These are phyloP conservation scores for Ariopsis seemanni DNA, from an alignment of 2,113 vertebrate species.

Conservation along the genomic window DNA sequence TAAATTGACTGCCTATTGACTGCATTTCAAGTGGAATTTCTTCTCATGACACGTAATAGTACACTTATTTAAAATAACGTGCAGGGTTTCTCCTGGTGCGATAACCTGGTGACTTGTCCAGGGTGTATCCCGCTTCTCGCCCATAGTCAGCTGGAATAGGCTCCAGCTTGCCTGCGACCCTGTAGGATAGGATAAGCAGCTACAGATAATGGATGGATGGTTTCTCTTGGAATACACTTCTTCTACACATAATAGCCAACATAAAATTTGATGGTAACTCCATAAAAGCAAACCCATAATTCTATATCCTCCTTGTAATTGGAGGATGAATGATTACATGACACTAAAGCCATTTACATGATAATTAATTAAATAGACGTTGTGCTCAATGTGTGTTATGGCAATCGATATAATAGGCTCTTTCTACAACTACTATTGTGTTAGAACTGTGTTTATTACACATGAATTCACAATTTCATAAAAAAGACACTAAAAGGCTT, in stretches of 20 bases:
- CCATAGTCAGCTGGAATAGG: no score
- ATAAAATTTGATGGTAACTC: neutral
- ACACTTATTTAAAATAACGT: no score
- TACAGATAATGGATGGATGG: no score
- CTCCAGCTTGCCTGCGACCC: no score
- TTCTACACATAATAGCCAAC: neutral
- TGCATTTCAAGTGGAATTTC: no score
- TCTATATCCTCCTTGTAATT: neutral
- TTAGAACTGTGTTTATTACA: neutral
- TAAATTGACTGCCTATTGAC: no score
- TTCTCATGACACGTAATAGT: no score
- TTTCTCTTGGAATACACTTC: neutral
- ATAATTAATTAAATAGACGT: neutral
- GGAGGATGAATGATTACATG: neutral
- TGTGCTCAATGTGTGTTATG: neutral
- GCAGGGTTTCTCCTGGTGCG: no score
- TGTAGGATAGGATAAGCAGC: no score
- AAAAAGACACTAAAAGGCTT: neutral
- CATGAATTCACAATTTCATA: constrained; percentile 1
- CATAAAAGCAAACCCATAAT: neutral
- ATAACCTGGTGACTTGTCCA: no score
- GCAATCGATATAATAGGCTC: neutral
- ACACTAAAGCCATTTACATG: neutral
- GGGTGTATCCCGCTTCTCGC: no score
- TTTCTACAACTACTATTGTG: neutral